These are phyloP conservation scores for Polylopha cassiicola DNA, from an alignment of 2,888 invertebrate species.

Conservation along the genomic window DNA sequence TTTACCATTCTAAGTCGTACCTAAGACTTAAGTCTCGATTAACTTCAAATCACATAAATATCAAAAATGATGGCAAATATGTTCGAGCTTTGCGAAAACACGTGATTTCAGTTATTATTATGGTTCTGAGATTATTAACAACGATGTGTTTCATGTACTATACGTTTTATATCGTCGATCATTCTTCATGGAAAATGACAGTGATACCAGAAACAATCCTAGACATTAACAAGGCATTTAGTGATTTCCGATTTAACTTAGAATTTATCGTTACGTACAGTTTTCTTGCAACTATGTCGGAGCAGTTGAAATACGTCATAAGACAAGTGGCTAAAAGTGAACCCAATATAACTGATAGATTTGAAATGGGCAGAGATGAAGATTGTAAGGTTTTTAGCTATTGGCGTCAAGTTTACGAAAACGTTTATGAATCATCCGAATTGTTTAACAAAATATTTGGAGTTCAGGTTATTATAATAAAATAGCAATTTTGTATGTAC, in stretches of 20 bases:
- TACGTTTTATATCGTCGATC: background rate
- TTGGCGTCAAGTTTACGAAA: conserved; percentile 9
- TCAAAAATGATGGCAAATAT: background rate
- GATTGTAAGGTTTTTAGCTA: background rate
- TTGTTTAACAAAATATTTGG: conserved; percentile 18
- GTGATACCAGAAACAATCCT: conserved; percentile 9
- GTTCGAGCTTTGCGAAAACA: background rate
- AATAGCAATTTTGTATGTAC: background rate
- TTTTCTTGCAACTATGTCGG: conserved; percentile 6
- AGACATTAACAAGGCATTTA: conserved; percentile 3
- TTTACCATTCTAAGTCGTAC: conserved; percentile 1
- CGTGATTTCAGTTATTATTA: background rate
- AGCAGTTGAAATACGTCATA: conserved; percentile 11
- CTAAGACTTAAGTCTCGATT: background rate
- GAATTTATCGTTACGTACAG: conserved; percentile 9
- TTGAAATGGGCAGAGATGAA: background rate
- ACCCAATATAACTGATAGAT: background rate
- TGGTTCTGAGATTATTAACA: background rate
- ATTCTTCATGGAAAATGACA: background rate
- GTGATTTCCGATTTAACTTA: conserved; percentile 6
- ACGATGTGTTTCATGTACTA: background rate
- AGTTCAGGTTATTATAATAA: conserved; percentile 7
- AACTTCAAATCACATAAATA: background rate
- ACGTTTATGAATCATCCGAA: conserved; percentile 10
- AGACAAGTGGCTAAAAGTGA: background rate